Evolutionary conservation across 2,113 vertebrate species (phyloP).

Genomic region (Petromus typicus): DNA sequence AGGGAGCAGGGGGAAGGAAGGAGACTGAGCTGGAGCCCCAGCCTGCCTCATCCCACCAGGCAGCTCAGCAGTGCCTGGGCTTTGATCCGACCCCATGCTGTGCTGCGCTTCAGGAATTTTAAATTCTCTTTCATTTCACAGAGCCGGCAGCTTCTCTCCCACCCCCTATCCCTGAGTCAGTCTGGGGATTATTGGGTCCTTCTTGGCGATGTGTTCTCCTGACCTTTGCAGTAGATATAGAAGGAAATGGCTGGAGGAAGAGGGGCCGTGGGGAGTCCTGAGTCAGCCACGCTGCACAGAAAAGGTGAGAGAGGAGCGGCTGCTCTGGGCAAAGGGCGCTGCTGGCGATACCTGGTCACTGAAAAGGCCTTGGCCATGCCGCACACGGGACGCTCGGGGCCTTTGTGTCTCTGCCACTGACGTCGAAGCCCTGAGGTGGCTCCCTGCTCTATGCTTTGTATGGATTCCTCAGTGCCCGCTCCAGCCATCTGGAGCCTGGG

Average conservation of each 20-base stretch:
- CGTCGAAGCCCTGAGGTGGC: neutral
- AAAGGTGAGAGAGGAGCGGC: rapidly evolving
- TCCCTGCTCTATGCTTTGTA: neutral
- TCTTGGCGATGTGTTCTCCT: conserved; percentile 84
- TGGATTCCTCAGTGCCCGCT: neutral
- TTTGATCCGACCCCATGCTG: conserved; percentile 79
- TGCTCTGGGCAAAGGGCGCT: neutral
- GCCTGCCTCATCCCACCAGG: neutral
- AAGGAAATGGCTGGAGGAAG: conserved; percentile 73
- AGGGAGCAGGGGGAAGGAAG: no score
- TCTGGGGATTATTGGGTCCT: conserved; percentile 82
- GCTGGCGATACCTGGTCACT: neutral
- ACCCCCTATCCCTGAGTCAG: conserved; percentile 58
- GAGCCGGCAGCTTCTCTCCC: conserved; percentile 51
- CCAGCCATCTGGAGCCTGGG: no score
- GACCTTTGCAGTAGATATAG: conserved; percentile 83
- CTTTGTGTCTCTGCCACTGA: neutral
- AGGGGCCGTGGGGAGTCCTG: neutral
- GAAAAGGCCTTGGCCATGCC: neutral
- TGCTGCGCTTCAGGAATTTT: conserved; percentile 76
- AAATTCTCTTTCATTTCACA: conserved; percentile 82
- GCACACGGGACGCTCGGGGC: neutral
- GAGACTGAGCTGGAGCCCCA: neutral
- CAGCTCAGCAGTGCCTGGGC: conserved; percentile 38
- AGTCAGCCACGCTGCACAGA: neutral